phyloP scores from a whole-genome alignment of 2,888 invertebrate species.

The Cryptus viduatorius region DNA sequence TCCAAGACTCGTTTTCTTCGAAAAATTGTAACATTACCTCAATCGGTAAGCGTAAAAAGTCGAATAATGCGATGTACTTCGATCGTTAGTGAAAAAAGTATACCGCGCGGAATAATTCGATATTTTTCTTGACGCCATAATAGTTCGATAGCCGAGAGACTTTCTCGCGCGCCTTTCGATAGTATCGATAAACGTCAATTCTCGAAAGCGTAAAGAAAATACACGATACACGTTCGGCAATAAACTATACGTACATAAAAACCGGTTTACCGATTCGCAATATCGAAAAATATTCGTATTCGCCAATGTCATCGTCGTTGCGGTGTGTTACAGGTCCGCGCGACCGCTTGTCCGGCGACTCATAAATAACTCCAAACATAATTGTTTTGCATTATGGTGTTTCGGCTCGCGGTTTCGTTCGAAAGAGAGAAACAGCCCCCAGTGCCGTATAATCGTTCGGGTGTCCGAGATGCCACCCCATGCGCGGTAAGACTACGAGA shows the following conservation, averaged over 20 bases:
- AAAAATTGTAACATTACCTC: neutral
- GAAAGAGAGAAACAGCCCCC: constrained; percentile 39
- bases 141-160: constrained; percentile 20
- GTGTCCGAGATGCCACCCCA: neutral
- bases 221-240: constrained; percentile 13
- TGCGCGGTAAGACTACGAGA: neutral
- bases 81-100: neutral
- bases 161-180: constrained; percentile 22
- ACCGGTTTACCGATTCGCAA: neutral
- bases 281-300: constrained; percentile 1
- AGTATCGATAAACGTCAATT: constrained; percentile 52
- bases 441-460: constrained; percentile 32
- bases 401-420: constrained; percentile 57
- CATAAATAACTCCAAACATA: constrained; percentile 71
- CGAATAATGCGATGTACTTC: neutral
- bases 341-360: constrained; percentile 31
- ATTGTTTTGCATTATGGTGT: constrained; percentile 71
- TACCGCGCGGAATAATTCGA: neutral
- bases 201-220: constrained; percentile 36
- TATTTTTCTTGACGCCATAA: neutral
- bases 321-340: neutral
- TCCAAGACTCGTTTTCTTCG: neutral
- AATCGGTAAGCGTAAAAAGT: no score
- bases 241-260: constrained; percentile 8
- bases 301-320: constrained; percentile 33